These are phyloP conservation scores for Xanthostigma xanthostigma DNA, from an alignment of 2,888 invertebrate genomes.

Conservation along the genomic window DNA sequence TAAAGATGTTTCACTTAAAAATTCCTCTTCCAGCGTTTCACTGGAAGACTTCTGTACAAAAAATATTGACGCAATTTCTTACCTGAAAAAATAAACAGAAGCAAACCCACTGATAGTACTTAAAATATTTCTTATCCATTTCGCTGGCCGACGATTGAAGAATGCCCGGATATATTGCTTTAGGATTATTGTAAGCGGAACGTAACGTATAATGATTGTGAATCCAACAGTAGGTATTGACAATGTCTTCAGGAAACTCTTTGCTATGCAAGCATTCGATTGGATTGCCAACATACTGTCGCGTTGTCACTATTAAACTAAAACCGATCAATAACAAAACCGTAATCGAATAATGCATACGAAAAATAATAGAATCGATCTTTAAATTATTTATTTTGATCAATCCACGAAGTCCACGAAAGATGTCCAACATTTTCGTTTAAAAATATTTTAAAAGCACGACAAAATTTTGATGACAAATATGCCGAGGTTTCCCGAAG, in stretches of 20 bases:
- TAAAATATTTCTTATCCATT: slow-evolving; percentile 65
- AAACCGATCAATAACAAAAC: slow-evolving; percentile 81
- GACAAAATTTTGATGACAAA: no score
- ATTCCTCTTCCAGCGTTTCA: no score
- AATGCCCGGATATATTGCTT: slow-evolving; percentile 67
- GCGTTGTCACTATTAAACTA: slow-evolving; percentile 78
- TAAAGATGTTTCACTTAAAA: no score
- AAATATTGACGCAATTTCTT: slow-evolving; percentile 26
- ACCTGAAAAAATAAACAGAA: slow-evolving; percentile 95
- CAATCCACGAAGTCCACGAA: slow-evolving; percentile 86
- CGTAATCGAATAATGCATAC: slow-evolving; percentile 81
- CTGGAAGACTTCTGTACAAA: no score
- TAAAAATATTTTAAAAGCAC: no score
- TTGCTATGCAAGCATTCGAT: slow-evolving; percentile 91
- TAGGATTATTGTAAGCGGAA: slow-evolving; percentile 67
- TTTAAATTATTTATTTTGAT: slow-evolving; percentile 83
- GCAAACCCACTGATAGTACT: slow-evolving; percentile 95
- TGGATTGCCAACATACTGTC: slow-evolving; percentile 89
- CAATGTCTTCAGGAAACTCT: slow-evolving; percentile 78
- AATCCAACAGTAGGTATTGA: slow-evolving; percentile 93
- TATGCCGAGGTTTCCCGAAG: no score
- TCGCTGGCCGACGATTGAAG: slow-evolving; percentile 34
- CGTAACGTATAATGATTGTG: slow-evolving; percentile 85
- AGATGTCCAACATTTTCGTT: slow-evolving; percentile 79
- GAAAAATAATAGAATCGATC: slow-evolving; percentile 80